Conservation (phyloP, 2,113 vertebrate genomes). For the Charina bottae region DNA sequence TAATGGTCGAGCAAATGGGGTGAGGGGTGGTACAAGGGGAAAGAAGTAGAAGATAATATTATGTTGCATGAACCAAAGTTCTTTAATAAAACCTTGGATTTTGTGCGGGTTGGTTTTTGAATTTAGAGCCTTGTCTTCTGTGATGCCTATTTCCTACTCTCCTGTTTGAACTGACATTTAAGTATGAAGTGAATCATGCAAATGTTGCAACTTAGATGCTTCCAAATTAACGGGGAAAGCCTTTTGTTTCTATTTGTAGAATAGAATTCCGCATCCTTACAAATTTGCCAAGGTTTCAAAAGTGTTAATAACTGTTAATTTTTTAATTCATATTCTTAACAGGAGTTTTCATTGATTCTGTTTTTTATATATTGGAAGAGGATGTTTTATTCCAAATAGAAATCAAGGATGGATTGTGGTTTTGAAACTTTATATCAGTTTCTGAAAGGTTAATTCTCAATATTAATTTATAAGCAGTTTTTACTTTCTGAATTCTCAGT, state of each 20-base stretch:
- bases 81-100: not conserved
- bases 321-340: not conserved
- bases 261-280: constrained; percentile 42
- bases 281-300: constrained; percentile 12
- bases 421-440: constrained; percentile 9
- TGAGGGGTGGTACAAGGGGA: too few relatives aligned
- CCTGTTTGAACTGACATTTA: constrained; percentile 54
- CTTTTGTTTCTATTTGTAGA: constrained; percentile 59
- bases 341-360: constrained; percentile 21
- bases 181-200: constrained; percentile 54
- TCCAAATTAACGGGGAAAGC: constrained; percentile 52
- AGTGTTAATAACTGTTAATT: constrained; percentile 28
- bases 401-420: constrained; percentile 23
- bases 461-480: not conserved
- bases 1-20: not conserved
- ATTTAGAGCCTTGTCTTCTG: constrained; percentile 45
- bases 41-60: not conserved
- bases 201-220: constrained; percentile 54
- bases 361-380: constrained; percentile 20
- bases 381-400: not conserved
- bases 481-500: not conserved
- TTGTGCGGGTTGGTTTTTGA: constrained; percentile 65
- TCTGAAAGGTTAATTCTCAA: constrained; percentile 4
- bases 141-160: constrained; percentile 45
- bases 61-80: not conserved